phyloP scores from a whole-genome alignment of 2,113 vertebrate species.

The Dasypus novemcinctus region DNA sequence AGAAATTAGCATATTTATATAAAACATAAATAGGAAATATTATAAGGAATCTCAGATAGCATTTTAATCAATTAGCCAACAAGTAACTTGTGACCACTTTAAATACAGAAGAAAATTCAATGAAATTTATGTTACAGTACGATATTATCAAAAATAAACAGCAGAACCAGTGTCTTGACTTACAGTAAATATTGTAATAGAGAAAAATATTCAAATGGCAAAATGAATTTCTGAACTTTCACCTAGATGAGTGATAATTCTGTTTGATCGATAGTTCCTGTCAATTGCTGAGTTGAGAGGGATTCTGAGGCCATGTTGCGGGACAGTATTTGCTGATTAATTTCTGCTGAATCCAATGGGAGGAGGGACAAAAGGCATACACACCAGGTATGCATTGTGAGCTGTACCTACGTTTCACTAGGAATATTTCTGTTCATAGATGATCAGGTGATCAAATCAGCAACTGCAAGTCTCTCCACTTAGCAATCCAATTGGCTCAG shows the following conservation, averaged over 20 bases:
- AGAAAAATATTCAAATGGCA: background rate
- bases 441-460: background rate
- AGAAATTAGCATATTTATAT: too few species aligned
- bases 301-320: background rate
- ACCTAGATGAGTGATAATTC: background rate
- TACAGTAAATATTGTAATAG: background rate
- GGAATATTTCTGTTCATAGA: background rate
- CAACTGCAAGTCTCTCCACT: background rate
- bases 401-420: background rate
- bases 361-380: background rate
- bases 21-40: background rate
- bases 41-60: background rate
- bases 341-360: background rate
- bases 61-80: background rate
- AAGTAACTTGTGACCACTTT: background rate
- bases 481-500: background rate
- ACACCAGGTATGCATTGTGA: background rate
- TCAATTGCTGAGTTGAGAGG: background rate
- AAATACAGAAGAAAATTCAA: background rate
- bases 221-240: background rate
- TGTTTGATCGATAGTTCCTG: background rate
- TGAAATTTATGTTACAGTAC: background rate
- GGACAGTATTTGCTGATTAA: background rate
- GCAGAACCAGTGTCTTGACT: background rate
- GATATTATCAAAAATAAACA: background rate